Conservation (phyloP, 2,113 vertebrate genomes). For the Quiscalus mexicanus region DNA sequence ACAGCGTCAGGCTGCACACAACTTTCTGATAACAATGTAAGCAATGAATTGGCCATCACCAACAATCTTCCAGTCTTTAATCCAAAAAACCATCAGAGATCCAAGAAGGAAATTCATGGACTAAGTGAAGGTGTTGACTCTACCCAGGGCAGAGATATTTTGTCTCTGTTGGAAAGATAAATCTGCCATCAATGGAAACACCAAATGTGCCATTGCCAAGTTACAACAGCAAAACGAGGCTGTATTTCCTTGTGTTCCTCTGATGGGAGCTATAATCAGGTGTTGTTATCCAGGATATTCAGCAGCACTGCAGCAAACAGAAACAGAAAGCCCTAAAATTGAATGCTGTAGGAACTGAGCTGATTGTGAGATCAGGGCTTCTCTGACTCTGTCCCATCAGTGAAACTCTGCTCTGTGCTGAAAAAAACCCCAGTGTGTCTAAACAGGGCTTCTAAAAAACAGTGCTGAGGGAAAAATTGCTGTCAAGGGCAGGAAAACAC, state of each 20-base stretch:
- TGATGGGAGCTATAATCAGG: neutral
- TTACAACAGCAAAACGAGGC: neutral
- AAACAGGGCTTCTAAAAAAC: neutral
- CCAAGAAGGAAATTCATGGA: neutral
- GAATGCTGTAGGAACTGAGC: neutral
- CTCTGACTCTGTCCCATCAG: neutral
- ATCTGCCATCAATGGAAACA: neutral
- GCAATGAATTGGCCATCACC: neutral
- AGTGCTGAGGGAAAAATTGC: neutral
- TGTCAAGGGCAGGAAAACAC: neutral
- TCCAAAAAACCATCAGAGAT: neutral
- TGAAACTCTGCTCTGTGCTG: neutral
- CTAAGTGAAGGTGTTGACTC: neutral
- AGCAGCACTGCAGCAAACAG: neutral
- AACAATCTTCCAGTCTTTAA: neutral
- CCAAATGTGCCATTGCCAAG: neutral
- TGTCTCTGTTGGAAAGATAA: neutral
- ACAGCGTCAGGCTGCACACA: neutral
- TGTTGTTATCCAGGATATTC: neutral
- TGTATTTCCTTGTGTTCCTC: neutral
- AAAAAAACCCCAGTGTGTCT: too few species aligned
- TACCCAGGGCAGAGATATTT: neutral
- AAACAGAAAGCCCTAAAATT: accelerated
- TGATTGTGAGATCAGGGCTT: neutral
- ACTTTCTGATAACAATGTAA: neutral